A percentile compares a stretch with the other conserved stretches of the same genome.
phyloP scores from a whole-genome alignment of 1,140 invertebrate species.

The Plectrocnemia conspersa region DNA sequence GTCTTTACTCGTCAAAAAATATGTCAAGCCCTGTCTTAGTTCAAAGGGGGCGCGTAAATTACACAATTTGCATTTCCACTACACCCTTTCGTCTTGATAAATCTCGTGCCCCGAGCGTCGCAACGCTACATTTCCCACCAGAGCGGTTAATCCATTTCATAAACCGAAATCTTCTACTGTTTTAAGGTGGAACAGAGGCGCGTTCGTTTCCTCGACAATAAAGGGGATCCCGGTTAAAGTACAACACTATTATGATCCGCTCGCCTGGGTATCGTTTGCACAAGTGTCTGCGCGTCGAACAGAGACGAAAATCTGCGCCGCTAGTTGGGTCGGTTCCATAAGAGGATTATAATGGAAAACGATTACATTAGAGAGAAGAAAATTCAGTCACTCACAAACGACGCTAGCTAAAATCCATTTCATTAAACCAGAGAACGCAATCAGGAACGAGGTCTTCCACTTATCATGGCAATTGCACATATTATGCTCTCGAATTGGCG shows the following conservation, averaged over 20 bases:
- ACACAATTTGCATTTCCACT: too few relatives aligned
- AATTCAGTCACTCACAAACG: constrained; percentile 20
- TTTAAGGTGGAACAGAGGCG: constrained; percentile 7
- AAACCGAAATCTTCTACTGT: constrained; percentile 5
- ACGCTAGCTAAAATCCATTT: constrained; percentile 12
- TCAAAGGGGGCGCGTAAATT: too few relatives aligned
- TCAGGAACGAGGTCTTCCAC: constrained; percentile 2
- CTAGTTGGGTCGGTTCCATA: constrained; percentile 30
- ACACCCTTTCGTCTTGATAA: too few relatives aligned
- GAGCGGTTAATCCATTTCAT: not conserved
- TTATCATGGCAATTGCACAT: constrained; percentile 9
- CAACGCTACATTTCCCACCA: not conserved
- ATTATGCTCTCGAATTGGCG: not conserved
- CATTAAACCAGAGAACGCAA: constrained; percentile 10
- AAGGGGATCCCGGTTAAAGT: constrained; percentile 31
- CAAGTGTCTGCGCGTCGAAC: constrained; percentile 18
- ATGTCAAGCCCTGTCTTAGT: too few relatives aligned
- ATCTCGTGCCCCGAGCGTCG: too few relatives aligned
- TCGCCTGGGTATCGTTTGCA: constrained; percentile 17
- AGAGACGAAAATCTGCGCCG: constrained; percentile 30
- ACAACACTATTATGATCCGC: constrained; percentile 29
- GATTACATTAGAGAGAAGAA: constrained; percentile 32
- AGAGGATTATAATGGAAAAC: constrained; percentile 35
- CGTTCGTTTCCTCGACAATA: constrained; percentile 34
- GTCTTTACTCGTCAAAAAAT: too few relatives aligned